Base-by-base conservation (phyloP, 2,113 vertebrate genomes). In the Spea bombifrons region DNA sequence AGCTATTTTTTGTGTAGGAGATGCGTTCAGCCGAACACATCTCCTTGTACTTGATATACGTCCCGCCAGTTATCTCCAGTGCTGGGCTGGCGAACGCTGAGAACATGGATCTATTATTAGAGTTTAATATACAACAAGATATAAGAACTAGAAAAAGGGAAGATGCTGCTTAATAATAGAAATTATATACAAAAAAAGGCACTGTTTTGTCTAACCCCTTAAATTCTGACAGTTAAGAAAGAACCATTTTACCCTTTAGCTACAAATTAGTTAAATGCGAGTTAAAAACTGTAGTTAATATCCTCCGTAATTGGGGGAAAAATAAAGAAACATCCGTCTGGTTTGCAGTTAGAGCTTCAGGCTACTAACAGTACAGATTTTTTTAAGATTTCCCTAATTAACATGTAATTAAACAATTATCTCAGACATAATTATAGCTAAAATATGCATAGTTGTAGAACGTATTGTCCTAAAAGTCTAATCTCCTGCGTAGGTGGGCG, bases 321-420 rank as follows among this genome's bases (percentile, higher is more conserved):
- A 55, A 72, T 67, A 76, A 72, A 78, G 57, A 78, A 71, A 72
- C 69, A 79, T 73, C 61, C 61, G 66, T 61, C 75, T 71, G 66
- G 66, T 63, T 61, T 70, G 55, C 46, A 55, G 43, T 77, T 57
- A 77, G 66, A 55, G 61, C 77, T 73, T 66, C 72, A 66, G 77
- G 77, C 77, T 47, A 66, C 77, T 59, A 73, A 59, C 70, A 73
- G 61, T 53, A 73, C 61, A 57, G 77, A 73, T 73, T 79, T 73
- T 70, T 73, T 50, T 13, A 13, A 73, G 77, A 79, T 73, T 66
- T 73, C 55, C 16, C 59, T 79, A 73, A 79, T 79, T 79, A 79
- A 79, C 70, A 72, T 79, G 61, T 79, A 79, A 79, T 79, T 79
- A 79, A 73, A 70, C 70, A 79, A 79, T 79, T 79, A 79, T 73